These are phyloP conservation scores for Melanostigma gelatinosum DNA, from an alignment of 2,113 vertebrate species.

Conservation along the genomic window DNA sequence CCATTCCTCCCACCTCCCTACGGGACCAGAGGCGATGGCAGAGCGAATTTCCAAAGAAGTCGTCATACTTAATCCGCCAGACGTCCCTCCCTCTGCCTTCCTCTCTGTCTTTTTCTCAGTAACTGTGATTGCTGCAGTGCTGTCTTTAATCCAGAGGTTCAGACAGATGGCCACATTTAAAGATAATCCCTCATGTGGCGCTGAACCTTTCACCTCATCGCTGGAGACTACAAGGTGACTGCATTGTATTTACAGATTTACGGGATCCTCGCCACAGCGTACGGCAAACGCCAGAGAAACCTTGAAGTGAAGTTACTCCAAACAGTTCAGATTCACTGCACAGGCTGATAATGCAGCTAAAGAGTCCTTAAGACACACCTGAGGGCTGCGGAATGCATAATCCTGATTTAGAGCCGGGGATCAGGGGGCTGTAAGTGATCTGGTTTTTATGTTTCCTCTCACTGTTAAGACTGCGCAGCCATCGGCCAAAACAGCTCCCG, in stretches of 20 bases:
- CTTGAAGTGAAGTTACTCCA: neutral
- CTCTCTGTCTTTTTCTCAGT: slow-evolving; percentile 44
- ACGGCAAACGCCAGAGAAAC: neutral
- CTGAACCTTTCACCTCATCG: slow-evolving; percentile 30
- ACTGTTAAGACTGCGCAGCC: neutral
- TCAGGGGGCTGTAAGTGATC: slow-evolving; percentile 2
- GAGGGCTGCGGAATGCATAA: neutral
- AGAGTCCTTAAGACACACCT: neutral
- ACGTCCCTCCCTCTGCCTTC: slow-evolving; percentile 17
- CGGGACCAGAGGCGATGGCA: slow-evolving; percentile 46
- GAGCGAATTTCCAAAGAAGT: slow-evolving; percentile 51
- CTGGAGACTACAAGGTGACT: neutral
- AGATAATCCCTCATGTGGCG: slow-evolving; percentile 42
- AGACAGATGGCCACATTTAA: slow-evolving; percentile 61
- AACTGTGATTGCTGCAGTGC: slow-evolving; percentile 31
- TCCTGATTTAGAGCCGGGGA: slow-evolving; percentile 2
- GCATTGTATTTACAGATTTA: slow-evolving; percentile 22
- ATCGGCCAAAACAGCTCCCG: neutral
- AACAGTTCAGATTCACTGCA: neutral
- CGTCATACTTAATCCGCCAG: slow-evolving; percentile 65
- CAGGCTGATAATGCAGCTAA: neutral
- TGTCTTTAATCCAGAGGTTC: slow-evolving; percentile 64
- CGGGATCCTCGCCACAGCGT: neutral
- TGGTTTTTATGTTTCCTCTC: neutral
- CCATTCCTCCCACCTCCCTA: slow-evolving; percentile 37